These are phyloP conservation scores for Caenorhabditis auriculariae DNA, from an alignment of 2,888 invertebrate species.

Conservation along the genomic window DNA sequence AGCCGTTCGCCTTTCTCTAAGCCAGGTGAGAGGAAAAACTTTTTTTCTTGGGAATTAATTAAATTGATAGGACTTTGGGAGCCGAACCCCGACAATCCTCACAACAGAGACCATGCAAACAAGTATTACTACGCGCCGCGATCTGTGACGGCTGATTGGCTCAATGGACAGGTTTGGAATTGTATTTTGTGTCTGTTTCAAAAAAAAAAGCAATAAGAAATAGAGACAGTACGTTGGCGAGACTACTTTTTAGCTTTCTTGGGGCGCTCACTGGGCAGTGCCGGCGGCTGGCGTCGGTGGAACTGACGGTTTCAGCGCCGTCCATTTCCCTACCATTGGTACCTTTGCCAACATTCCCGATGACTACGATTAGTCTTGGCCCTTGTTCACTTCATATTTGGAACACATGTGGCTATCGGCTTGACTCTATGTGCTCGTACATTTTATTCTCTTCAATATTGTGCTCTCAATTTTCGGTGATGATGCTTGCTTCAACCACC, in stretches of 20 bases:
- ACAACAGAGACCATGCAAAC: constrained; percentile 56
- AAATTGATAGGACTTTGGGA: constrained; percentile 45
- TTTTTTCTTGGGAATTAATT: not conserved
- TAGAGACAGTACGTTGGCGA: no score
- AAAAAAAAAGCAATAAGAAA: no score
- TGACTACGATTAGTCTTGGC: constrained; percentile 48
- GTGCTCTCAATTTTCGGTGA: no score
- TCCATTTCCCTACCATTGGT: constrained; percentile 56
- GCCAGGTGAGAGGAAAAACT: constrained; percentile 47
- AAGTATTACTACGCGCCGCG: constrained; percentile 50
- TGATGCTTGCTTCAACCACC: no score
- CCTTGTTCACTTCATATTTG: no score
- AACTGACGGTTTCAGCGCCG: constrained; percentile 51
- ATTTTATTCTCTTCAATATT: no score
- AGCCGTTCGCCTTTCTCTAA: constrained; percentile 56
- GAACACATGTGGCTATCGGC: no score
- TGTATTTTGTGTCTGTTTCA: not conserved
- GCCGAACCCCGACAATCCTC: constrained; percentile 56
- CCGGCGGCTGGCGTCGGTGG: constrained; percentile 57
- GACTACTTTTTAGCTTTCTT: constrained; percentile 22
- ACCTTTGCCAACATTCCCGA: constrained; percentile 56
- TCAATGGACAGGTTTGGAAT: constrained; percentile 47
- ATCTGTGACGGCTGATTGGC: constrained; percentile 53
- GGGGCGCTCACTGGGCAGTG: constrained; percentile 56
- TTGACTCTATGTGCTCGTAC: no score